phyloP scores from a whole-genome alignment of 2,888 invertebrate species.

The Tortricodes alternella region DNA sequence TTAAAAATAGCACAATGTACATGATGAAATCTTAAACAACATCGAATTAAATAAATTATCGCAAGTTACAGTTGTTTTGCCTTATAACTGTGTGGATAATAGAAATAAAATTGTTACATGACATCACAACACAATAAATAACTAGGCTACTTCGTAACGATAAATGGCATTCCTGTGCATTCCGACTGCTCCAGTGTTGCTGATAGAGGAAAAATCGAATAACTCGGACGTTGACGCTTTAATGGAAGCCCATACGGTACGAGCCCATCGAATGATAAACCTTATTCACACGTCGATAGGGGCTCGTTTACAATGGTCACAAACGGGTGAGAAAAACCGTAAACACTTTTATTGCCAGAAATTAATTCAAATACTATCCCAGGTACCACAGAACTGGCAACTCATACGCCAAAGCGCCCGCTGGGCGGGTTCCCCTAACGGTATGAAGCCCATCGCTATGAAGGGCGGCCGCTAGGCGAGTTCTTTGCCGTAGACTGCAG shows the following conservation, averaged over 20 bases:
- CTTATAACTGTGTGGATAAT: slow-evolving; percentile 4
- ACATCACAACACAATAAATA: slow-evolving; percentile 51
- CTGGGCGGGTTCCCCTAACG: too few relatives aligned
- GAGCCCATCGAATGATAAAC: slow-evolving; percentile 36
- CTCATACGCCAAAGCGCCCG: too few relatives aligned
- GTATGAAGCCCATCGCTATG: too few relatives aligned
- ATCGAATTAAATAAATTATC: not conserved
- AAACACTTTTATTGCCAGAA: too few relatives aligned
- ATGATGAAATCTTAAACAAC: not conserved
- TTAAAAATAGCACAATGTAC: not conserved
- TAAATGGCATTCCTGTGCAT: slow-evolving; percentile 27
- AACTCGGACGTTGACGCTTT: slow-evolving; percentile 47
- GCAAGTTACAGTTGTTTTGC: not conserved
- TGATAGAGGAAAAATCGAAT: slow-evolving; percentile 5
- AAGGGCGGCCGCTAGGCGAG: too few relatives aligned
- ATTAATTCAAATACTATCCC: too few relatives aligned
- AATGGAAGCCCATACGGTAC: slow-evolving; percentile 61
- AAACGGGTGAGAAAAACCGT: too few relatives aligned
- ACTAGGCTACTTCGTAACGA: slow-evolving; percentile 46
- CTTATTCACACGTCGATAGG: slow-evolving; percentile 1
- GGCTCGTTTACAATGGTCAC: slow-evolving; percentile 8
- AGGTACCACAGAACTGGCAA: too few relatives aligned
- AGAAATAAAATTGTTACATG: slow-evolving; percentile 30
- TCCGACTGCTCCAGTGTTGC: slow-evolving; percentile 6
- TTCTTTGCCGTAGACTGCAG: too few relatives aligned